These are phyloP conservation scores for Geotria australis DNA, from an alignment of 2,797 vertebrate species.

Conservation along the genomic window DNA sequence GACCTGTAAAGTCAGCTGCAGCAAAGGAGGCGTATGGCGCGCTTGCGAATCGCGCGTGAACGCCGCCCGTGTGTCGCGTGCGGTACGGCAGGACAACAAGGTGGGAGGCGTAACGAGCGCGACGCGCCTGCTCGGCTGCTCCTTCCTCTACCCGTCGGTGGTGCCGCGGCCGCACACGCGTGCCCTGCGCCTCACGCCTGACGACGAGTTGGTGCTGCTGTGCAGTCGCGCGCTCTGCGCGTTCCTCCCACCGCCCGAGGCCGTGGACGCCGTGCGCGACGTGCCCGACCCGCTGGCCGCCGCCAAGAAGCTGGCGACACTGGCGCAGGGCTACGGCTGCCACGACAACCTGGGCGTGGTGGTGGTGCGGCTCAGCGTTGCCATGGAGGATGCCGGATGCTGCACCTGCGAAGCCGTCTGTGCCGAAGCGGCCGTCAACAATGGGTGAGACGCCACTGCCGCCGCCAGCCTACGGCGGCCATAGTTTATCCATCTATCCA, in stretches of 20 bases:
- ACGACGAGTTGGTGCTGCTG: slow-evolving; percentile 66
- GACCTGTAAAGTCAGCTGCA: too few relatives aligned
- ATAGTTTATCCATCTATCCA: too few relatives aligned
- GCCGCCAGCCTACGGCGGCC: too few relatives aligned
- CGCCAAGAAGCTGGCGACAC: slow-evolving; percentile 74
- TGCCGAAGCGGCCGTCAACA: too few relatives aligned
- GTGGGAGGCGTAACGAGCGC: slow-evolving; percentile 88
- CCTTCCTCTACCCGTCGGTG: slow-evolving; percentile 68
- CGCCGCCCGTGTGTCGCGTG: background rate
- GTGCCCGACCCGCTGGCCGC: slow-evolving; percentile 43
- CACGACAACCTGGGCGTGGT: slow-evolving; percentile 62
- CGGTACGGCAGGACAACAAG: slow-evolving; percentile 55
- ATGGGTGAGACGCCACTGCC: too few relatives aligned
- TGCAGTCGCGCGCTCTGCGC: slow-evolving; percentile 73
- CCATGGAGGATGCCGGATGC: slow-evolving; percentile 20
- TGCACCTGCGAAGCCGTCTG: slow-evolving; percentile 41
- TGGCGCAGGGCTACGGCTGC: slow-evolving; percentile 81
- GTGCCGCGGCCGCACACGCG: slow-evolving; percentile 61
- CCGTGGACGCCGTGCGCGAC: slow-evolving; percentile 34
- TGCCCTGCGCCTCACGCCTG: slow-evolving; percentile 40
- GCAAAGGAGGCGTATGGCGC: too few relatives aligned
- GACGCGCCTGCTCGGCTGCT: slow-evolving; percentile 71
- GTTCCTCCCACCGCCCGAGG: slow-evolving; percentile 44
- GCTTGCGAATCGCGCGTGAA: background rate
- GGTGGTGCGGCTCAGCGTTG: slow-evolving; percentile 43